phyloP scores from a whole-genome alignment of 2,113 vertebrate genomes.

The Morone saxatilis region DNA sequence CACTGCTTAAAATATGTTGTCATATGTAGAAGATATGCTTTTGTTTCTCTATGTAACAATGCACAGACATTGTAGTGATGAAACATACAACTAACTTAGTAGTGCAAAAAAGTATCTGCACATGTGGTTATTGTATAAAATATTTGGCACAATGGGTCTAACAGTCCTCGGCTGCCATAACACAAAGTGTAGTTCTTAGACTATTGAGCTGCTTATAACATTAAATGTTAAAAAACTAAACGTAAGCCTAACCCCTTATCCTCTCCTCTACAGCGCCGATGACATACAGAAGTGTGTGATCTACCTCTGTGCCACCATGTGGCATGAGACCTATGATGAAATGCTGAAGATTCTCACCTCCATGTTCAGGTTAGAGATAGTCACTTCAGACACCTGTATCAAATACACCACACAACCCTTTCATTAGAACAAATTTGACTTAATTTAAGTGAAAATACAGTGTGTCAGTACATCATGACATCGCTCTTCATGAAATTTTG shows the following conservation, averaged over 20 bases:
- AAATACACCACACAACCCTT: background rate
- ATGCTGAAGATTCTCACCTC: constrained; percentile 89
- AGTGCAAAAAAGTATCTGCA: too few relatives aligned
- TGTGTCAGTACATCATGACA: too few relatives aligned
- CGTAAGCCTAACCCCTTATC: background rate
- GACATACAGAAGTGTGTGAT: constrained; percentile 81
- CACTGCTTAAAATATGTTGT: background rate
- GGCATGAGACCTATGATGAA: constrained; percentile 88
- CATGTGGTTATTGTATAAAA: too few relatives aligned
- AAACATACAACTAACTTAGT: too few relatives aligned
- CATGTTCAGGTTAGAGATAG: constrained; percentile 84
- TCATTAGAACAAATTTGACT: background rate
- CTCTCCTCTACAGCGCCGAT: constrained; percentile 57
- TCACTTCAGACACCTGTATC: constrained; percentile 2
- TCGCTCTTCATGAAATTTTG: too few relatives aligned
- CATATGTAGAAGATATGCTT: background rate
- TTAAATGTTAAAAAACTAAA: background rate
- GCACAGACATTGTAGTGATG: too few relatives aligned
- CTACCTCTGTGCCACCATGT: constrained; percentile 89
- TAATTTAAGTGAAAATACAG: background rate
- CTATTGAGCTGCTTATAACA: background rate
- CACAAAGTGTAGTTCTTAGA: too few relatives aligned
- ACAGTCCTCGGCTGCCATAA: background rate
- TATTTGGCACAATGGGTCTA: too few relatives aligned
- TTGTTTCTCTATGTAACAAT: background rate